Evolutionary conservation across 2,113 vertebrate genomes (phyloP).

Genomic region (Xerus inauris): DNA sequence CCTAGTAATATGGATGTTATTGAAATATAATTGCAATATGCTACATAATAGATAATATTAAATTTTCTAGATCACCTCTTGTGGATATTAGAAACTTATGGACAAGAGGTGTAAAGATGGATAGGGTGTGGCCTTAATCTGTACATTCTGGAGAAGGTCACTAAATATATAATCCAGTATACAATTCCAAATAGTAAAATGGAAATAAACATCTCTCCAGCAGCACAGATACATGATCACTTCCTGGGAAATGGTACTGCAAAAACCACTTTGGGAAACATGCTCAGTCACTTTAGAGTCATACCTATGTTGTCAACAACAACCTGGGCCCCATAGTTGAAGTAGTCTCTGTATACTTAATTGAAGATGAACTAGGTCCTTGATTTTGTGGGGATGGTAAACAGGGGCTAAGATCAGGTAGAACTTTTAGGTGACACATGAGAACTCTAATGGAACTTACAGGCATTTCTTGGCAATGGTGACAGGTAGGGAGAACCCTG

Average conservation of each 20-base stretch:
- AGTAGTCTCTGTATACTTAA: not conserved
- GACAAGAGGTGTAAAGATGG: not conserved
- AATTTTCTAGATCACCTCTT: not conserved
- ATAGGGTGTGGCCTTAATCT: not conserved
- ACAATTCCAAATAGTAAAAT: not conserved
- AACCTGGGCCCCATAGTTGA: not conserved
- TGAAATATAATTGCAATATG: not conserved
- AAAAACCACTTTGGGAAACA: not conserved
- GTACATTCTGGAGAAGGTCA: not conserved
- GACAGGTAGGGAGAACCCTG: not conserved
- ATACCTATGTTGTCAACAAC: not conserved
- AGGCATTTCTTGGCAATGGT: not conserved
- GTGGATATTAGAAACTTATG: not conserved
- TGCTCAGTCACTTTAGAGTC: not conserved
- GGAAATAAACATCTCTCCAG: not conserved
- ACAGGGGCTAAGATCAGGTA: not conserved
- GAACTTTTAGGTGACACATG: not conserved
- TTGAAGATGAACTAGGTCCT: not conserved
- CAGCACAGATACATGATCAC: not conserved
- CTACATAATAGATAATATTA: not conserved
- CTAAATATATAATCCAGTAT: not conserved
- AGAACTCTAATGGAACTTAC: not conserved
- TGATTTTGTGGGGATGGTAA: not conserved
- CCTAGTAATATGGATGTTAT: not conserved
- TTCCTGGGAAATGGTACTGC: not conserved